A percentile compares a stretch with the other conserved stretches of the same genome.
These are phyloP conservation scores for Syngnathoides biaculeatus DNA, from an alignment of 2,113 vertebrate species.

Conservation along the genomic window DNA sequence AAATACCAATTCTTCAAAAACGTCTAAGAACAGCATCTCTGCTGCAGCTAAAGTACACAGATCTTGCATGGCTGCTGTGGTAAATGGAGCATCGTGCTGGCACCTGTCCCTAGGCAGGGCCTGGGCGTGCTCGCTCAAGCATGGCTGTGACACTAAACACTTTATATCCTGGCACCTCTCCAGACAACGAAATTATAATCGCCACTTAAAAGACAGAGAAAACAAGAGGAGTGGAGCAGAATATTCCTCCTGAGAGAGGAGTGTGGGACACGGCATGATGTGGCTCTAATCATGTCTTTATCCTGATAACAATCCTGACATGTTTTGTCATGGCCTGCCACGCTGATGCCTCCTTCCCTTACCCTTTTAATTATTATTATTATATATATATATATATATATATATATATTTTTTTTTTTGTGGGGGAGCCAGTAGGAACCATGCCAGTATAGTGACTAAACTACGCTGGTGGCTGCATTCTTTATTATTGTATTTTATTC, in stretches of 20 bases:
- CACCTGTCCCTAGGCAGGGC: constrained; percentile 47
- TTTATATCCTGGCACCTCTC: constrained; percentile 57
- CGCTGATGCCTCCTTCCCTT: constrained; percentile 72
- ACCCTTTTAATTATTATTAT: constrained; percentile 51
- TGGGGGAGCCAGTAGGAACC: constrained; percentile 50
- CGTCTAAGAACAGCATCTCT: constrained; percentile 8
- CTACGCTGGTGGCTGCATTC: not conserved
- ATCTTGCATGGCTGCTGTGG: constrained; percentile 46
- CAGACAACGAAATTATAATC: constrained; percentile 57
- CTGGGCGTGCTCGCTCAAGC: constrained; percentile 39
- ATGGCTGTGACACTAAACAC: constrained; percentile 53
- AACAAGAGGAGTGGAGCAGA: constrained; percentile 33
- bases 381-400: no score
- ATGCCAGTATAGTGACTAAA: constrained; percentile 38
- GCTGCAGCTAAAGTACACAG: constrained; percentile 27
- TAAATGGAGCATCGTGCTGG: constrained; percentile 54
- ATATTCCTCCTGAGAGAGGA: constrained; percentile 44
- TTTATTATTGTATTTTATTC: not conserved
- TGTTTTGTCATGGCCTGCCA: constrained; percentile 73
- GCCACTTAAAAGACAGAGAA: constrained; percentile 49
- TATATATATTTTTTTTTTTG: constrained; percentile 39
- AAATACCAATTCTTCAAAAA: constrained; percentile 27
- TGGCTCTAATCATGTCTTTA: constrained; percentile 63
- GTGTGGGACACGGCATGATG: constrained; percentile 25
- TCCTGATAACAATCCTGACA: constrained; percentile 80